Conservation (phyloP, 1,140 invertebrate genomes). For the Sitobion miscanthi region DNA sequence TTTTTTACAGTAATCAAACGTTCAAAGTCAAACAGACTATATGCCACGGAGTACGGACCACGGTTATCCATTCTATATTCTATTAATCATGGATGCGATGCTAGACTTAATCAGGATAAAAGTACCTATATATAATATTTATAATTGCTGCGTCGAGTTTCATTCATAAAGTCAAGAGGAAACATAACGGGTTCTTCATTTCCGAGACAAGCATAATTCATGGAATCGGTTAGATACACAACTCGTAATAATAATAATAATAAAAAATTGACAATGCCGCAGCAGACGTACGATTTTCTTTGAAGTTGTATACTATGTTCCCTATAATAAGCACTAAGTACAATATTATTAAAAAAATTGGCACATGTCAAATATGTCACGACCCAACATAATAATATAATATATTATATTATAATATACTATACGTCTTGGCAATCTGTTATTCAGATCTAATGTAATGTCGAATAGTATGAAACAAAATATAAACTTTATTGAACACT, state of each 20-base stretch:
- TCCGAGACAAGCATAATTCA: constrained; percentile 13
- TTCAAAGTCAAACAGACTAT: not conserved
- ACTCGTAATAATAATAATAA: constrained; percentile 23
- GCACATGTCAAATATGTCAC: not conserved
- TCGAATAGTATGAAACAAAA: not conserved
- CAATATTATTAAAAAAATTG: not conserved
- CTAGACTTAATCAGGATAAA: not conserved
- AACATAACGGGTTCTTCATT: constrained; percentile 22
- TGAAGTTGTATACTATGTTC: not conserved
- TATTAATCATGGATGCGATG: not conserved
- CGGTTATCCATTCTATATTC: not conserved
- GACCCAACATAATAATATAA: not conserved
- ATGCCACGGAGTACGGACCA: no score
- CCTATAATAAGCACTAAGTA: not conserved
- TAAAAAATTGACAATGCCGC: not conserved
- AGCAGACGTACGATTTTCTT: not conserved
- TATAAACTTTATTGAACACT: not conserved
- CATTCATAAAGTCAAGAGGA: constrained; percentile 7
- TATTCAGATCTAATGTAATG: not conserved
- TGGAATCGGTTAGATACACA: not conserved
- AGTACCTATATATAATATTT: not conserved
- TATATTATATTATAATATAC: not conserved
- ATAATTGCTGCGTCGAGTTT: not conserved
- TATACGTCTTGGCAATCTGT: not conserved
- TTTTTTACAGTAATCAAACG: not conserved